phyloP scores from a whole-genome alignment of 2,113 vertebrate species.

The Cnemophilus loriae region DNA sequence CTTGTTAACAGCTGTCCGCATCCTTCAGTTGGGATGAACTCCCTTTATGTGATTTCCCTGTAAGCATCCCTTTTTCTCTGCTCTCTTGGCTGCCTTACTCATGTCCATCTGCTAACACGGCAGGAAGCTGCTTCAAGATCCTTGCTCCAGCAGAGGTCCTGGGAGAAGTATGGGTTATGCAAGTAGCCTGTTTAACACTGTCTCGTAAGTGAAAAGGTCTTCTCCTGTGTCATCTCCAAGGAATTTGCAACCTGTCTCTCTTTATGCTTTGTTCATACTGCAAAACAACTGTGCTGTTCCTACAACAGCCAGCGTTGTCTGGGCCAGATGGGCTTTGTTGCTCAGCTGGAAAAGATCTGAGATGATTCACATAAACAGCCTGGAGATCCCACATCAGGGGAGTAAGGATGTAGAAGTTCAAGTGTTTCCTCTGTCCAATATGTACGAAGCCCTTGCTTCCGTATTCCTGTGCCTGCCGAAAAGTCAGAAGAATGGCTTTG shows the following conservation, averaged over 20 bases:
- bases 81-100: slow-evolving; percentile 28
- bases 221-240: background rate
- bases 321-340: background rate
- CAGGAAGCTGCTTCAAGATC: slow-evolving; percentile 22
- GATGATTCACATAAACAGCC: background rate
- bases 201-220: background rate
- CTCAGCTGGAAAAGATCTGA: background rate
- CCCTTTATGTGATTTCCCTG: background rate
- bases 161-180: background rate
- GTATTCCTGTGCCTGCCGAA: background rate
- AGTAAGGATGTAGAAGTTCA: background rate
- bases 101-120: background rate
- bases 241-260: background rate
- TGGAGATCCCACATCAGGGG: background rate
- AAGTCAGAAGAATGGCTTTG: background rate
- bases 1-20: background rate
- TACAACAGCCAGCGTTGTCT: background rate
- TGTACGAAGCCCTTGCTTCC: background rate
- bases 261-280: background rate
- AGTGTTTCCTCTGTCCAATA: background rate
- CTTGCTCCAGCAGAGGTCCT: background rate
- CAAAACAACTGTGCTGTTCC: background rate
- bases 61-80: background rate
- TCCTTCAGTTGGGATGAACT: background rate
- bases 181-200: background rate